phyloP scores from a whole-genome alignment of 2,888 invertebrate species.

The Mongoloraphidia duomilia region DNA sequence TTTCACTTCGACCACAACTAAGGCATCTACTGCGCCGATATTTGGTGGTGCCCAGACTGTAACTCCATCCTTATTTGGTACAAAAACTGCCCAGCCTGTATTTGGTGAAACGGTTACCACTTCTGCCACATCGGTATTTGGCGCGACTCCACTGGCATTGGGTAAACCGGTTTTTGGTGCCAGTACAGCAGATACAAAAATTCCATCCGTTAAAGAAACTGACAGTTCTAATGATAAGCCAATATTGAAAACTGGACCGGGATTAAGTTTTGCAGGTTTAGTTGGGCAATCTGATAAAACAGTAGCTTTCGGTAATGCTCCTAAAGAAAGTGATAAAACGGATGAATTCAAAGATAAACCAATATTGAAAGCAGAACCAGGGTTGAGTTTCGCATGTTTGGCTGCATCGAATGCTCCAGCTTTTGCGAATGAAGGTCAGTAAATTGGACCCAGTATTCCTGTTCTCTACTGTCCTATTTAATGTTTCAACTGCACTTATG shows the following conservation, averaged over 20 bases:
- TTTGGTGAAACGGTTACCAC: conserved; percentile 6
- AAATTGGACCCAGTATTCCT: too few species aligned
- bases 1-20: not conserved
- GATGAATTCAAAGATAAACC: conserved; percentile 14
- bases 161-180: not conserved
- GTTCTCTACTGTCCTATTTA: too few species aligned
- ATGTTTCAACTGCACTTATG: too few species aligned
- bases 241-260: conserved; percentile 23
- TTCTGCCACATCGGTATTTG: conserved; percentile 7
- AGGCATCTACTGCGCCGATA: not conserved
- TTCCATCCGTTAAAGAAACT: conserved; percentile 14
- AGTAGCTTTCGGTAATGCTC: too few species aligned
- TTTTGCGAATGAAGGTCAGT: conserved; percentile 8
- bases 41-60: conserved; percentile 3
- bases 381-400: conserved; percentile 26
- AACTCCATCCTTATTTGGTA: not conserved
- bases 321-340: conserved; percentile 7
- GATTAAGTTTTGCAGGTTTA: conserved; percentile 26
- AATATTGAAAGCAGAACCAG: conserved; percentile 23
- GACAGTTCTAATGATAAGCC: conserved; percentile 14
- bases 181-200: conserved; percentile 5
- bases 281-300: conserved; percentile 18
- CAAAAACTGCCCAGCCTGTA: not conserved
- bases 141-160: not conserved
- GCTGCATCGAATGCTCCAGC: conserved; percentile 21